These are phyloP conservation scores for Morpho helenor DNA, from an alignment of 2,888 invertebrate genomes.

Conservation along the genomic window DNA sequence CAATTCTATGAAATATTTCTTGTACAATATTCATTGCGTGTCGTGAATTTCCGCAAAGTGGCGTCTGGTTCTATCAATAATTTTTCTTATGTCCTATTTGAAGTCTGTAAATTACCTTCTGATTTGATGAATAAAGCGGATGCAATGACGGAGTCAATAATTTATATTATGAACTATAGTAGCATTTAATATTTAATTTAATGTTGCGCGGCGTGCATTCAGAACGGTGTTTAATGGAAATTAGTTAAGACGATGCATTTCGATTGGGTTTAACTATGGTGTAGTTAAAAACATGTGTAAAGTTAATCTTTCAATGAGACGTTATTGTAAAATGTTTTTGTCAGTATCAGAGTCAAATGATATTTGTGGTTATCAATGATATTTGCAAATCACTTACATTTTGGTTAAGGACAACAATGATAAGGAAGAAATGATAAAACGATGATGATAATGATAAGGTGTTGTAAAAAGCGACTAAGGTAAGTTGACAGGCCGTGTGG, in stretches of 20 bases:
- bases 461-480: too few relatives aligned
- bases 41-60: conserved; percentile 11
- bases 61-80: conserved; percentile 9
- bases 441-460: too few relatives aligned
- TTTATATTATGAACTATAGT: conserved; percentile 6
- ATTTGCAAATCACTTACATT: too few relatives aligned
- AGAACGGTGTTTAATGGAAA: conserved; percentile 17
- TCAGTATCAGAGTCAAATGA: too few relatives aligned
- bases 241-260: conserved; percentile 19
- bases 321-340: too few relatives aligned
- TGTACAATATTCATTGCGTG: conserved; percentile 4
- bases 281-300: conserved; percentile 4
- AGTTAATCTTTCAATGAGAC: too few relatives aligned
- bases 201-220: conserved; percentile 16
- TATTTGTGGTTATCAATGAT: too few relatives aligned
- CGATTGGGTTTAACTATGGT: conserved; percentile 22
- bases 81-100: conserved; percentile 13
- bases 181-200: conserved; percentile 12
- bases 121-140: conserved; percentile 11
- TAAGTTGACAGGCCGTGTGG: too few relatives aligned
- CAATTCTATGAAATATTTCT: neutral
- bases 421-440: too few relatives aligned
- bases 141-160: conserved; percentile 16
- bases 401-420: too few relatives aligned
- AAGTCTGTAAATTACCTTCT: conserved; percentile 3